These are phyloP conservation scores for Urophycis tenuis DNA, from an alignment of 2,797 vertebrate genomes.

Conservation along the genomic window DNA sequence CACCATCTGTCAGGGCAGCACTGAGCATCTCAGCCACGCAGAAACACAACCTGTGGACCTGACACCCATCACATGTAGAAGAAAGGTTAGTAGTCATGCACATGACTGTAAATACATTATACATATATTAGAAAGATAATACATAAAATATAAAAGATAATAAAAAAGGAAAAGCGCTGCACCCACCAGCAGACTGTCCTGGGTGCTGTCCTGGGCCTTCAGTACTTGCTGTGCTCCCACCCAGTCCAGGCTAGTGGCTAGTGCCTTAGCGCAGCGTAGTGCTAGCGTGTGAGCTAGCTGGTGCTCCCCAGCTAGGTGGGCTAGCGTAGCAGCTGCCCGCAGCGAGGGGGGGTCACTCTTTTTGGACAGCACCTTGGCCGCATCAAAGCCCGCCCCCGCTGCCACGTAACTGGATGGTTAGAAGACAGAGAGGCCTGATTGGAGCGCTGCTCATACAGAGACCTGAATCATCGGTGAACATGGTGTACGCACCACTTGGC, in stretches of 20 bases:
- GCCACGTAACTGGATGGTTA: slow-evolving; percentile 76
- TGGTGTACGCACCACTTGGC: slow-evolving; percentile 99
- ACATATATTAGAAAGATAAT: no score
- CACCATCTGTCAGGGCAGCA: not conserved
- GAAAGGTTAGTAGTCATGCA: no score
- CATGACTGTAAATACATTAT: not conserved
- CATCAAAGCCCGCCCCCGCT: slow-evolving; percentile 80
- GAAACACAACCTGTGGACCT: slow-evolving; percentile 4
- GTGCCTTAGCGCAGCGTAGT: slow-evolving; percentile 84
- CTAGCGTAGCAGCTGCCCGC: slow-evolving; percentile 76
- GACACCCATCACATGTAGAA: not conserved
- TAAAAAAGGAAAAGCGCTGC: not conserved
- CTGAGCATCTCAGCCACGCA: slow-evolving; percentile 3
- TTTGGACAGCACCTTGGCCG: slow-evolving; percentile 86
- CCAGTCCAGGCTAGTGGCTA: slow-evolving; percentile 80
- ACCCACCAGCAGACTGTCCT: not conserved
- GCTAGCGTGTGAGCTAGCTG: slow-evolving; percentile 77
- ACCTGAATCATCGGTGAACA: no score
- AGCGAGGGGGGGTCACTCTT: slow-evolving; percentile 85
- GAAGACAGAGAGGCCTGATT: not conserved
- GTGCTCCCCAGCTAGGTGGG: slow-evolving; percentile 73
- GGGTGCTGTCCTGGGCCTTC: slow-evolving; percentile 57
- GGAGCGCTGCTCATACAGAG: not conserved
- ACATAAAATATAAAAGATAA: not conserved
- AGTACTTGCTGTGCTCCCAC: slow-evolving; percentile 52